These are phyloP conservation scores for Cheilosia scutellata DNA, from an alignment of 2,888 invertebrate species.

Conservation along the genomic window DNA sequence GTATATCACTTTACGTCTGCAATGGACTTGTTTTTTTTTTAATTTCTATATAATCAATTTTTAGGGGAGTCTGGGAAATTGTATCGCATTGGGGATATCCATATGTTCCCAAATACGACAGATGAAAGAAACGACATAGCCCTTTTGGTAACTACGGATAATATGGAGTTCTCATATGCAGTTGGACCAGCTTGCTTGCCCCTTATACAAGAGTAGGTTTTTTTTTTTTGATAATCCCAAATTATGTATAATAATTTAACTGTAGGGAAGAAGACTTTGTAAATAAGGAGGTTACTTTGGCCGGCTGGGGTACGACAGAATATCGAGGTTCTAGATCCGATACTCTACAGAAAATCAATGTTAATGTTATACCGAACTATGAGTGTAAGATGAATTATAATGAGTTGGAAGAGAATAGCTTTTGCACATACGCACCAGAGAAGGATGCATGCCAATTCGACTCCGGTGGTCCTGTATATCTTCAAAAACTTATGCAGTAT, in stretches of 20 bases:
- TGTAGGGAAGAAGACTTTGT: background rate
- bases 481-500: background rate
- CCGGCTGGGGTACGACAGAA: background rate
- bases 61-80: background rate
- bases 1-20: background rate
- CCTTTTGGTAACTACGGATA: background rate
- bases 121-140: background rate
- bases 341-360: background rate
- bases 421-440: background rate
- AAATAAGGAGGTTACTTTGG: background rate
- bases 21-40: background rate
- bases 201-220: background rate
- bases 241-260: background rate
- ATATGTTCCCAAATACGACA: background rate
- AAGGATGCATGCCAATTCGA: conserved; percentile 8
- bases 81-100: background rate
- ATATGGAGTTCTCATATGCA: background rate
- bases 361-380: background rate
- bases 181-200: background rate
- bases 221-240: background rate
- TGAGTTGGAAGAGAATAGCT: background rate
- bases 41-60: background rate
- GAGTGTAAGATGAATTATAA: background rate
- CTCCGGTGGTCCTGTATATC: background rate
- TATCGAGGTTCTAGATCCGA: background rate